Conservation (phyloP, 2,797 vertebrate species). For the Poeciliopsis paucimaculata region DNA sequence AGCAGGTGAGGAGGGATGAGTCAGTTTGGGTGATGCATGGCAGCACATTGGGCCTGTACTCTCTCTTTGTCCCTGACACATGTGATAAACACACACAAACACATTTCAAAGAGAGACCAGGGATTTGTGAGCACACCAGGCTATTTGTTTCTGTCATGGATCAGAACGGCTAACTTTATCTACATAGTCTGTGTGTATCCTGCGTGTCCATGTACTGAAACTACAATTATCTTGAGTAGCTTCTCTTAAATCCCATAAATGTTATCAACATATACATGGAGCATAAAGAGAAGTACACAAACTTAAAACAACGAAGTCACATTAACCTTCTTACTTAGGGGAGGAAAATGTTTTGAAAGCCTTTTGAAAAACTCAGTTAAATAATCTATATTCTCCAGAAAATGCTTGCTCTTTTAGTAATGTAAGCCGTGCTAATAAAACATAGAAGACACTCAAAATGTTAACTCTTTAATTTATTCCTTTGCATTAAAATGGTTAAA, state of each 20-base stretch:
- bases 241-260: background rate
- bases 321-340: background rate
- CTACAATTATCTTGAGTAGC: background rate
- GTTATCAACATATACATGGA: background rate
- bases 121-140: slow-evolving; percentile 40
- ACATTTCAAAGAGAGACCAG: background rate
- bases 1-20: slow-evolving; percentile 59
- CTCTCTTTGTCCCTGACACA: slow-evolving; percentile 9
- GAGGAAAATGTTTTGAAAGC: too few species aligned
- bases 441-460: too few species aligned
- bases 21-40: slow-evolving; percentile 59
- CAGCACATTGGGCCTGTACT: slow-evolving; percentile 19
- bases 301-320: background rate
- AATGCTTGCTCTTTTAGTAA: too few species aligned
- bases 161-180: slow-evolving; percentile 48
- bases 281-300: background rate
- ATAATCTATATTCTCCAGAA: too few species aligned
- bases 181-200: slow-evolving; percentile 22
- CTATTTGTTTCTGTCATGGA: slow-evolving; percentile 55
- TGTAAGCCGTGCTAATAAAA: too few species aligned
- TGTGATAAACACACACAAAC: background rate
- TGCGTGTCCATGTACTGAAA: background rate
- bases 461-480: too few species aligned
- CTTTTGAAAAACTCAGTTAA: too few species aligned
- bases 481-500: too few species aligned